phyloP scores from a whole-genome alignment of 2,797 vertebrate genomes.

The Mormyrops attenuatus region DNA sequence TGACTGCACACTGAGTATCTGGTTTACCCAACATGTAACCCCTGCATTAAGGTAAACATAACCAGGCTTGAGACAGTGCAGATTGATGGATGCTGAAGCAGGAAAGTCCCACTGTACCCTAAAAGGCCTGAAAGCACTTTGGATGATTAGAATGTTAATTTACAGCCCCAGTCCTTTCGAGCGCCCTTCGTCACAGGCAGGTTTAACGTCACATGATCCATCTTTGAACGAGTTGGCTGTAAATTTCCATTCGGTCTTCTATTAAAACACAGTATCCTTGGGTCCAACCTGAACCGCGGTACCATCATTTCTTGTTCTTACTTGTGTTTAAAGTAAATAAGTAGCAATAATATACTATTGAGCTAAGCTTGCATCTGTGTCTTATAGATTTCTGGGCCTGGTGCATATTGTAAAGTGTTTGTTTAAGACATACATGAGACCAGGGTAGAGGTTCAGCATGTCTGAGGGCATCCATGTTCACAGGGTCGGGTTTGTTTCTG shows the following conservation, averaged over 20 bases:
- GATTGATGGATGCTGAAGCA: not conserved
- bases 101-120: not conserved
- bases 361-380: not conserved
- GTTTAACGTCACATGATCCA: not conserved
- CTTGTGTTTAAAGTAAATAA: not conserved
- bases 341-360: not conserved
- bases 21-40: not conserved
- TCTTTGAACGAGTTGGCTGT: not conserved
- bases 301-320: not conserved
- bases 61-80: not conserved
- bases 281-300: not conserved
- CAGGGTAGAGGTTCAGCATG: not conserved
- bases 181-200: not conserved
- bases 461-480: not conserved
- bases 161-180: not conserved
- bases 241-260: not conserved
- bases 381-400: not conserved
- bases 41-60: not conserved
- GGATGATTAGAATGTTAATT: conserved; percentile 15
- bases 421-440: not conserved
- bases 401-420: not conserved
- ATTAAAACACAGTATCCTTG: not conserved
- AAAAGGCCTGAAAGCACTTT: conserved; percentile 7
- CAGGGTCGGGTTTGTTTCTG: not conserved
- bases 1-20: not conserved